Conservation (phyloP, 2,888 invertebrate species). For the Cenopis cana region DNA sequence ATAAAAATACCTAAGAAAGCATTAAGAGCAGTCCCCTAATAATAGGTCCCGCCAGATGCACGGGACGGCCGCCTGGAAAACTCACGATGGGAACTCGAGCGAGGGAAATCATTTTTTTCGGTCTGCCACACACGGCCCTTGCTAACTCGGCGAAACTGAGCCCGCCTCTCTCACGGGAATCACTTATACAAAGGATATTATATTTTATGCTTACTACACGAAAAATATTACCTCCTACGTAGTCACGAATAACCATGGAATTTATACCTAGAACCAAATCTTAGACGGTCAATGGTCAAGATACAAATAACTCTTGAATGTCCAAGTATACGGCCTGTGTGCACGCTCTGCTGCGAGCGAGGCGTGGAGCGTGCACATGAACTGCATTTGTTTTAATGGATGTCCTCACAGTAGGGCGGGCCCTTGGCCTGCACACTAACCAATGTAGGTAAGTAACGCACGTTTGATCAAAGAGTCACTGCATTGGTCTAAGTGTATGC, state of each 20-base stretch:
- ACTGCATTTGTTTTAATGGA: too few species aligned
- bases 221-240: slow-evolving; percentile 39
- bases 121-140: slow-evolving; percentile 83
- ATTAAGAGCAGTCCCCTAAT: slow-evolving; percentile 83
- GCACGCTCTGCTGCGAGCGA: too few species aligned
- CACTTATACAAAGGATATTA: slow-evolving; percentile 65
- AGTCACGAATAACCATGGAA: neutral
- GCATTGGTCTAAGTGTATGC: too few species aligned
- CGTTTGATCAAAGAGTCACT: too few species aligned
- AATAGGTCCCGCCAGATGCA: slow-evolving; percentile 84
- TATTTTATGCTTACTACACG: slow-evolving; percentile 57
- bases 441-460: too few species aligned
- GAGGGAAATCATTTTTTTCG: slow-evolving; percentile 84
- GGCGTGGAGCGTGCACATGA: too few species aligned
- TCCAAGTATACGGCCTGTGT: too few species aligned
- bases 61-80: slow-evolving; percentile 83
- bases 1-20: slow-evolving; percentile 83
- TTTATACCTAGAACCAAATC: slow-evolving; percentile 5
- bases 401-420: too few species aligned
- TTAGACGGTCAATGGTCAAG: neutral
- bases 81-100: slow-evolving; percentile 82
- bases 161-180: slow-evolving; percentile 67
- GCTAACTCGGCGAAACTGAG: slow-evolving; percentile 78
- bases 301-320: too few species aligned
- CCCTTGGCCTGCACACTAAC: too few species aligned